Base-by-base conservation (phyloP, 1,140 invertebrate genomes). In the Neotoxoptera formosana region DNA sequence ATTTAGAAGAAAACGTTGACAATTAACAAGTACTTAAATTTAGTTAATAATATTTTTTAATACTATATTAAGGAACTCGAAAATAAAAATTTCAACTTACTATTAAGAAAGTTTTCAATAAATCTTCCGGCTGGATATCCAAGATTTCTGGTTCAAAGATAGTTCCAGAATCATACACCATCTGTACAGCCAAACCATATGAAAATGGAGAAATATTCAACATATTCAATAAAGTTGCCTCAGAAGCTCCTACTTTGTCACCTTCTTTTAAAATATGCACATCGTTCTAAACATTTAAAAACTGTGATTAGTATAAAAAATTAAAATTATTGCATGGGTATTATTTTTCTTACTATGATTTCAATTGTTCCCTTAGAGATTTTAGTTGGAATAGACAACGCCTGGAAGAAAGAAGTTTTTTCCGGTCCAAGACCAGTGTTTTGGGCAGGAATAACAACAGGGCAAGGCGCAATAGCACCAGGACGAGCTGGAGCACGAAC, bases 341-440 rank as follows among this genome's bases (percentile, higher is more conserved):
- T 60, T 36, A 51, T 36, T 81, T 51, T n/a, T 95, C 96, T 96
- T 96, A 97, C 97, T 96, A 99, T 98, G 95, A 99, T 99, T 99
- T 99, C 99, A 98, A 99, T 99, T 94, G 98, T 99, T 96, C 99
- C 99, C 97, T 99, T 99, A 67, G 99, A 99, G 97, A 99, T 99
- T 96, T 99, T 99, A 94, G 99, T 99, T 93, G 99, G 98, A 95
- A 99, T 99, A 94, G 98, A 98, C 94, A 99, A 96, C 96, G 99
- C 99, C 96, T 99, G 99, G 97, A 99, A 99, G 98, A 99, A 99
- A 95, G 98, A 99, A 94, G 99, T 99, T 96, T 99, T 99, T 95
- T 99, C 99, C 94, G 99, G 99, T 95, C 99, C 99, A 90, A 99
- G 96, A 94, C 98, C 99, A 93, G 99, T 99, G 95, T 99, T 99